Evolutionary conservation across 2,797 vertebrate genomes (phyloP), one percentile per base, ranked within the genome.

Genomic region (Hydrocynus forskahlii): DNA sequence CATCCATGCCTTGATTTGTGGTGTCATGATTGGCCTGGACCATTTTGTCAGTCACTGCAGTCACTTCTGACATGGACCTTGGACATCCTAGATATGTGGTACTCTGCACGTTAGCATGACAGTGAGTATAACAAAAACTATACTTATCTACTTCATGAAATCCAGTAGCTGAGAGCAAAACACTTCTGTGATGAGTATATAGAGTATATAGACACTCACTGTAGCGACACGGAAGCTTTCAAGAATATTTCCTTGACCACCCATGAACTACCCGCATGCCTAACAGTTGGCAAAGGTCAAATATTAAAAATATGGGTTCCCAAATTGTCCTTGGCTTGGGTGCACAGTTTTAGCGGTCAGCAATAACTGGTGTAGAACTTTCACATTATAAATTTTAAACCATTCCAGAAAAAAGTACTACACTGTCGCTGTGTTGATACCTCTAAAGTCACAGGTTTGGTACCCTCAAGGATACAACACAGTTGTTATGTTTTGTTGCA

Each of bases 1-100:
- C 3, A 43, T 78, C 40, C 80, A 82, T 13, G n/a, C 63, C 5
- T 21, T 80, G 1, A 25, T 82, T 8, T 82, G 80, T 67, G 77
- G 67, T 10, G 5, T 82, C 29, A 38, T 85, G 19, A 69, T 85
- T 1, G 80, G 80, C 13, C 73, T 85, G 29, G 80, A 85, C 50
- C 50, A 82, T 50, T 76, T 85, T 55, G 69, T 85, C 60, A 16
- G 54, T 16, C 67, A 13, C 72, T 82, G 60, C 40, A 71, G n/a
- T 16, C n/a, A 1, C 64, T 79, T 1, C 50, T 85, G 19, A 19
- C 14, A 43, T 82, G 76, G 84, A 23, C 72, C 29, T 45, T 52
- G 1, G 54, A 80, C 19, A 35, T 79, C 14, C 77, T 72, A 48
- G 2, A 66, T 81, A 19, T 1, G 55, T 0, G 40, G 25, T 71